A percentile compares a stretch with the other conserved stretches of the same genome.
Evolutionary conservation across 2,888 invertebrate species (phyloP).

Genomic region (Volucella inanis): DNA sequence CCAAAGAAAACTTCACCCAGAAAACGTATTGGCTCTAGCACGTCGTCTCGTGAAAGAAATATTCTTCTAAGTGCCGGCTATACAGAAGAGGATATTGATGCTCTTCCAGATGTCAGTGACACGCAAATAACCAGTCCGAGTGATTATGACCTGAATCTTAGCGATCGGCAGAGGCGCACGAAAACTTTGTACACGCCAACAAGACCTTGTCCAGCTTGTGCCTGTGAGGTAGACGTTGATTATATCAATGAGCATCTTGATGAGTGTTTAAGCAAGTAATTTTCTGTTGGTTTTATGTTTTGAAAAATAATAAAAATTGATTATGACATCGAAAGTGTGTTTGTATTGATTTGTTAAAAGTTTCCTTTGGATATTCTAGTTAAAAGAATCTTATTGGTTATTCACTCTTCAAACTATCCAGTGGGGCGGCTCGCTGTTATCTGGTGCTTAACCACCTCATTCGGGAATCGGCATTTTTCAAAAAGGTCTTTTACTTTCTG

Average conservation of each 20-base stretch:
- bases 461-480: no score
- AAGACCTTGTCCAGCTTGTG: slow-evolving; percentile 80
- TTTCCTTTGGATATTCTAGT: no score
- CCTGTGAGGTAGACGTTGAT: slow-evolving; percentile 78
- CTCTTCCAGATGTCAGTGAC: slow-evolving; percentile 30
- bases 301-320: not conserved
- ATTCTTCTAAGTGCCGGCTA: slow-evolving; percentile 79
- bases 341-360: no score
- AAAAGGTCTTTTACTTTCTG: no score
- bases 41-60: slow-evolving; percentile 54
- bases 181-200: slow-evolving; percentile 78
- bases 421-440: no score
- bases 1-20: slow-evolving; percentile 36
- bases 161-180: slow-evolving; percentile 75
- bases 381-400: no score
- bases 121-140: slow-evolving; percentile 1
- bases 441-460: no score
- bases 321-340: no score
- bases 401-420: no score
- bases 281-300: slow-evolving; percentile 13
- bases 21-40: not conserved
- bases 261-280: slow-evolving; percentile 77
- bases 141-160: slow-evolving; percentile 60
- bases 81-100: slow-evolving; percentile 76
- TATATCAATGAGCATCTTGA: slow-evolving; percentile 80